Conservation (phyloP, 2,113 vertebrate species). For the Chauna torquata region DNA sequence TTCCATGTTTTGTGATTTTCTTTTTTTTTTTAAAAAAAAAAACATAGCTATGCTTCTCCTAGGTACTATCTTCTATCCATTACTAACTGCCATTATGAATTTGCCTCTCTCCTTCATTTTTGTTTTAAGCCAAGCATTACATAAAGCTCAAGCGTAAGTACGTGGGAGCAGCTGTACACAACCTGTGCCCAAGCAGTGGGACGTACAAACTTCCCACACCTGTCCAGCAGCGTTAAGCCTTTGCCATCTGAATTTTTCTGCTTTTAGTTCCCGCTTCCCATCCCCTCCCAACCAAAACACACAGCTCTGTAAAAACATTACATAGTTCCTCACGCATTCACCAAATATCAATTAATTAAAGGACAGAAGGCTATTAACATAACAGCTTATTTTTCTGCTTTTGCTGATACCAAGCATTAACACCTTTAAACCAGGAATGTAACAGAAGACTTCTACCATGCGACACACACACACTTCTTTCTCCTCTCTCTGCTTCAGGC, state of each 20-base stretch:
- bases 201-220: not conserved
- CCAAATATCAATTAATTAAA: not conserved
- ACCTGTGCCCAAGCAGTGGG: too few relatives aligned
- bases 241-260: not conserved
- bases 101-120: not conserved
- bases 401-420: not conserved
- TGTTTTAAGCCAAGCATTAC: not conserved
- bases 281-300: not conserved
- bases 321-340: not conserved
- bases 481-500: not conserved
- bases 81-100: not conserved
- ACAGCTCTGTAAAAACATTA: not conserved
- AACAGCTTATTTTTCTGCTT: constrained; percentile 36
- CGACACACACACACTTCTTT: not conserved
- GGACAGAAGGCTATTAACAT: not conserved
- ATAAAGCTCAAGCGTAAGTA: not conserved
- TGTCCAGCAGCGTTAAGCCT: not conserved
- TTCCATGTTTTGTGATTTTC: not conserved
- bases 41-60: not conserved
- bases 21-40: not conserved
- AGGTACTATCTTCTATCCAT: not conserved
- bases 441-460: not conserved
- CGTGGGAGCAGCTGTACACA: not conserved
- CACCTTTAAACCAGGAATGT: not conserved
- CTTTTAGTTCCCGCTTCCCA: not conserved